phyloP scores from a whole-genome alignment of 2,888 invertebrate genomes.

The Ectemnius continuus region DNA sequence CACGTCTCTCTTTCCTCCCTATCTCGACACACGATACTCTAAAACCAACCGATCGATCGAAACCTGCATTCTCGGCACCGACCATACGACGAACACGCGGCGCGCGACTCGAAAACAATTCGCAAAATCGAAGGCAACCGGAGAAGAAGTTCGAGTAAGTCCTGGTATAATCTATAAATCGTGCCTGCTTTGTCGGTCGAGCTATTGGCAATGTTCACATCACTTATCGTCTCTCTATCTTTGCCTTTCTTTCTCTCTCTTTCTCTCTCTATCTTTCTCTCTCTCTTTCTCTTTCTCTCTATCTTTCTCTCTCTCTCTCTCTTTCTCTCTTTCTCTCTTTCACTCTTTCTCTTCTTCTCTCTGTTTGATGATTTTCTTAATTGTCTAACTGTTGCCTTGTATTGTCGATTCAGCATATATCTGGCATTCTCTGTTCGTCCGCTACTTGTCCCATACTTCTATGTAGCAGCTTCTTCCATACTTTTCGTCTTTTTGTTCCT shows the following conservation, averaged over 20 bases:
- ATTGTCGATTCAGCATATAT: constrained; percentile 35
- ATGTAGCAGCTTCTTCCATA: constrained; percentile 14
- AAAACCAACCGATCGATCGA: constrained; percentile 66
- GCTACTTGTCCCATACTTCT: constrained; percentile 39
- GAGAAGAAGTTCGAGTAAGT: constrained; percentile 86
- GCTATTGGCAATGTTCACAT: constrained; percentile 33
- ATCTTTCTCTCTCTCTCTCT: constrained; percentile 42
- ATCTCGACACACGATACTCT: constrained; percentile 67
- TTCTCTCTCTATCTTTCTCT: constrained; percentile 15
- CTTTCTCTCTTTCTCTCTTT: constrained; percentile 41
- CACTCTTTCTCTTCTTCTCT: constrained; percentile 31
- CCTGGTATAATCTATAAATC: constrained; percentile 25
- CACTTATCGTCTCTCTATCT: constrained; percentile 20
- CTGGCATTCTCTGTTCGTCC: constrained; percentile 47
- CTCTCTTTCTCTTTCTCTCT: constrained; percentile 21
- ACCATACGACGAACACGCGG: constrained; percentile 69
- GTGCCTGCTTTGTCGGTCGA: constrained; percentile 1
- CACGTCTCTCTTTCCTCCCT: constrained; percentile 51
- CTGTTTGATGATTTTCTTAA: constrained; percentile 21
- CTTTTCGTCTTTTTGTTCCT: too few relatives aligned
- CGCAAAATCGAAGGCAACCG: constrained; percentile 81
- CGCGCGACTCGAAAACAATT: constrained; percentile 72
- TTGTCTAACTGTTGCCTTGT: constrained; percentile 49
- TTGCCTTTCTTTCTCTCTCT: constrained; percentile 38
- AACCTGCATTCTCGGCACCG: constrained; percentile 60